These are phyloP conservation scores for Tiaroga cobitis DNA, from an alignment of 2,797 vertebrate genomes.

Conservation along the genomic window DNA sequence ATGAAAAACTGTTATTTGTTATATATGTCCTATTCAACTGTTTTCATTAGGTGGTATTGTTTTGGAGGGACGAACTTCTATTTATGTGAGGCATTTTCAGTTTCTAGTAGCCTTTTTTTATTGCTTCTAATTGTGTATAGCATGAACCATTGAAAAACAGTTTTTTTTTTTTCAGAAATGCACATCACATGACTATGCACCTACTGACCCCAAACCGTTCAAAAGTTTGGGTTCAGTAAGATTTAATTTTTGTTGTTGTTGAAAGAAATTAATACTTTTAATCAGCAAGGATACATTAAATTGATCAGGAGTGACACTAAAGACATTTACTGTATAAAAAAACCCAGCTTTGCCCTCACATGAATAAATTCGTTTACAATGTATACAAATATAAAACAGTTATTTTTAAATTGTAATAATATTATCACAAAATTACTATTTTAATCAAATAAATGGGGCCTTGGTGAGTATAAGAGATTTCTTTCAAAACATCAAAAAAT, in stretches of 20 bases:
- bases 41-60: not conserved
- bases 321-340: not conserved
- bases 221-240: too few relatives aligned
- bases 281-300: not conserved
- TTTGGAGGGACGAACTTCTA: conserved; percentile 1
- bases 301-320: not conserved
- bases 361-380: not conserved
- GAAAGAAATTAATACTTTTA: not conserved
- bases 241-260: not conserved
- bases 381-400: not conserved
- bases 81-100: not conserved
- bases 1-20: not conserved
- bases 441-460: not conserved
- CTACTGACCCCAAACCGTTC: too few relatives aligned
- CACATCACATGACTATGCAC: not conserved
- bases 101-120: not conserved
- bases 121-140: not conserved
- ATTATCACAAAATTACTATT: not conserved
- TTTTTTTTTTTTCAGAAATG: not conserved
- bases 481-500: not conserved
- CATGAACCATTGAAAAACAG: not conserved
- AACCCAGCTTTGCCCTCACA: not conserved
- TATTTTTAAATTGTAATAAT: not conserved
- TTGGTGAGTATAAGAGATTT: not conserved
- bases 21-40: not conserved